Conservation (phyloP, 2,888 invertebrate genomes). For the Ceraclea dissimilis region DNA sequence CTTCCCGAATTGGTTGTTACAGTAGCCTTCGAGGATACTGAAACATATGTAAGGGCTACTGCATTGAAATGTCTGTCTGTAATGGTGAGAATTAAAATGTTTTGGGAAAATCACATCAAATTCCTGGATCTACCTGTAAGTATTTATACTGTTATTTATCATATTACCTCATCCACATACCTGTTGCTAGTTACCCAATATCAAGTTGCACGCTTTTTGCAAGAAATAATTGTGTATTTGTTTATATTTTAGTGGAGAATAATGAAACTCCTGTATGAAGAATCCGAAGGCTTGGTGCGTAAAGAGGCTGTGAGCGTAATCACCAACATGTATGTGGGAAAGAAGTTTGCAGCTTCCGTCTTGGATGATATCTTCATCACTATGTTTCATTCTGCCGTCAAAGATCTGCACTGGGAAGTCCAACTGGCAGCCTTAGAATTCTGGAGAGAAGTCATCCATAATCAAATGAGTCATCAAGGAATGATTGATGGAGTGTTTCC, state of each 20-base stretch:
- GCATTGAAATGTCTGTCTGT: conserved; percentile 64
- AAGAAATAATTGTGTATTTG: too few relatives aligned
- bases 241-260: conserved; percentile 41
- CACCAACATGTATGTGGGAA: conserved; percentile 57
- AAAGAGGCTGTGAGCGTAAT: conserved; percentile 63
- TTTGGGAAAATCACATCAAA: conserved; percentile 59
- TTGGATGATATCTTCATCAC: conserved; percentile 53
- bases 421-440: conserved; percentile 63
- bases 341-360: conserved; percentile 49
- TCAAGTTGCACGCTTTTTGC: too few relatives aligned
- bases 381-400: conserved; percentile 58
- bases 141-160: conserved; percentile 14
- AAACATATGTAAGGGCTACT: conserved; percentile 69
- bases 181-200: too few relatives aligned
- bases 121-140: conserved; percentile 56
- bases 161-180: neutral
- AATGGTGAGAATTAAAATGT: conserved; percentile 53
- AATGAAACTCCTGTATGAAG: conserved; percentile 52
- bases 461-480: conserved; percentile 64
- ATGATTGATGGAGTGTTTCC: conserved; percentile 78
- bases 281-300: conserved; percentile 71
- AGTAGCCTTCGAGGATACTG: conserved; percentile 59
- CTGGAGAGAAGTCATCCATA: conserved; percentile 62
- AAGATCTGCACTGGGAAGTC: conserved; percentile 78
- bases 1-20: conserved; percentile 58